A percentile compares a stretch with the other conserved stretches of the same genome.
phyloP scores from a whole-genome alignment of 2,888 invertebrate species.

The Brachylomia viminalis region DNA sequence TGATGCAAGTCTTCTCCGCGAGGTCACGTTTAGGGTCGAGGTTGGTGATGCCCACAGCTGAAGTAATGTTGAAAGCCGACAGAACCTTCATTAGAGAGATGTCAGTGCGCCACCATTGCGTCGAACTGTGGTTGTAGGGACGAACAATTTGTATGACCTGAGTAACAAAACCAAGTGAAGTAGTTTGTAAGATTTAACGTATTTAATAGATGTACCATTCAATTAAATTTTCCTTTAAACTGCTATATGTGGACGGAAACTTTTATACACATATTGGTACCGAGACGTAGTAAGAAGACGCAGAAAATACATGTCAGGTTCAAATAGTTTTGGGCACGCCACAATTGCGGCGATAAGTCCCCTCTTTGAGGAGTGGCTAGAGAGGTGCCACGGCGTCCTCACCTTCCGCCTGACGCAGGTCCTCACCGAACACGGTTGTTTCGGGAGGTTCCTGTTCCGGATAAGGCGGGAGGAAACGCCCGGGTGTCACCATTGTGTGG shows the following conservation, averaged over 20 bases:
- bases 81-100: constrained; percentile 83
- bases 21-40: constrained; percentile 66
- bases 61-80: constrained; percentile 78
- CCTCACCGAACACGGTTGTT: too few relatives aligned
- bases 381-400: too few relatives aligned
- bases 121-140: constrained; percentile 78
- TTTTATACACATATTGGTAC: neutral
- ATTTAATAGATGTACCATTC: neutral
- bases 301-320: neutral
- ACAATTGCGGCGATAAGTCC: too few relatives aligned
- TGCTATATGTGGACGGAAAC: too few relatives aligned
- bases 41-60: constrained; percentile 71
- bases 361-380: too few relatives aligned
- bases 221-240: neutral
- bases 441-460: too few relatives aligned
- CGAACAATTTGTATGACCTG: constrained; percentile 83
- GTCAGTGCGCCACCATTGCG: constrained; percentile 83
- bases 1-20: constrained; percentile 75
- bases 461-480: too few relatives aligned
- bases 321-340: too few relatives aligned
- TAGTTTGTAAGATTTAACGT: neutral
- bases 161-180: constrained; percentile 29
- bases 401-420: too few relatives aligned
- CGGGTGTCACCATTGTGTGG: too few relatives aligned
- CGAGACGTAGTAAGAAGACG: neutral